Evolutionary conservation across 2,797 vertebrate species (phyloP).

Genomic region (Falco rusticolus): DNA sequence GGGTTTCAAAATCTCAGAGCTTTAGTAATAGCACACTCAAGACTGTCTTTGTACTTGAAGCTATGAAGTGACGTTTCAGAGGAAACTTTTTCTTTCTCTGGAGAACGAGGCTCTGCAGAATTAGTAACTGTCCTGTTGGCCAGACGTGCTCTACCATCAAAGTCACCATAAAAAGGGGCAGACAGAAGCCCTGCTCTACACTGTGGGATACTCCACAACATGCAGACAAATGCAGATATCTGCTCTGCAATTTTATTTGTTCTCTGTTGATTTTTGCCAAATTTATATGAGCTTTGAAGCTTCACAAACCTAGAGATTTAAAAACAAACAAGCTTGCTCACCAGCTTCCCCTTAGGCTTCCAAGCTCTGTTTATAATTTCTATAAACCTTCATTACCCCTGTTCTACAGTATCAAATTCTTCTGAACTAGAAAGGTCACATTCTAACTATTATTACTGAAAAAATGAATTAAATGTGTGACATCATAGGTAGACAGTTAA

Average conservation of each 20-base stretch:
- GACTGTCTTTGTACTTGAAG: not conserved
- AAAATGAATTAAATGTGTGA: conserved; percentile 48
- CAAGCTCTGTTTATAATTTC: conserved; percentile 49
- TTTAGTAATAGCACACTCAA: not conserved
- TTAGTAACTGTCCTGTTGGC: not conserved
- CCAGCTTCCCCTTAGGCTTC: not conserved
- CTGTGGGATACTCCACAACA: not conserved
- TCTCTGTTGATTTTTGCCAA: not conserved
- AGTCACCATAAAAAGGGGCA: not conserved
- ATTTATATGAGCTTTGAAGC: not conserved
- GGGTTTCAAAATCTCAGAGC: not conserved
- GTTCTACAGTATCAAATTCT: conserved; percentile 34
- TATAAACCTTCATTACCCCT: conserved; percentile 29
- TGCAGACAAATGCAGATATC: not conserved
- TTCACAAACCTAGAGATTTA: not conserved
- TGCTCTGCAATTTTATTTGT: not conserved
- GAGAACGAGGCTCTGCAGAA: not conserved
- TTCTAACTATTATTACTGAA: conserved; percentile 54
- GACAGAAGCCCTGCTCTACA: not conserved
- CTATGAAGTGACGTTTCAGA: not conserved
- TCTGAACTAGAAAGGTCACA: conserved; percentile 46
- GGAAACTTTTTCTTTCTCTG: not conserved
- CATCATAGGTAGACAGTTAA: conserved; percentile 43
- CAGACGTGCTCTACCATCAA: not conserved
- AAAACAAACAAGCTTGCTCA: conserved; percentile 9